A percentile compares a stretch with the other conserved stretches of the same genome.
Conservation (phyloP, 1,140 invertebrate species). For the Drosophila arizonae region DNA sequence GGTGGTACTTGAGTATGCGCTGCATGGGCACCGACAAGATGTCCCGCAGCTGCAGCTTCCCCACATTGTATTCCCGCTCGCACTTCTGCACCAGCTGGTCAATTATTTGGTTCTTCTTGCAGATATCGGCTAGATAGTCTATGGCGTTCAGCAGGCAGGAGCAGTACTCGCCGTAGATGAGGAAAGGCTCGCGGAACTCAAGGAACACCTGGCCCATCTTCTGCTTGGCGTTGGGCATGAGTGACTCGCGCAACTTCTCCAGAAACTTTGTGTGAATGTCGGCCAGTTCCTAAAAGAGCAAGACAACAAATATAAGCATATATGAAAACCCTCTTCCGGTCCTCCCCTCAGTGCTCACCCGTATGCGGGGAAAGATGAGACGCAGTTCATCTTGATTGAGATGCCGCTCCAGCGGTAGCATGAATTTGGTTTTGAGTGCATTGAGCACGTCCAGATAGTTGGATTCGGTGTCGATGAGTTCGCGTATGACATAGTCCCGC, state of each 20-base stretch:
- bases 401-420: conserved; percentile 88
- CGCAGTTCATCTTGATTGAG: conserved; percentile 90
- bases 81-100: conserved; percentile 86
- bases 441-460: conserved; percentile 97
- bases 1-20: conserved; percentile 97
- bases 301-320: neutral
- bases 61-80: conserved; percentile 96
- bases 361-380: conserved; percentile 94
- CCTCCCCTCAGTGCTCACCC: conserved; percentile 84
- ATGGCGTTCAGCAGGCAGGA: conserved; percentile 94
- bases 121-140: conserved; percentile 89
- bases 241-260: conserved; percentile 89
- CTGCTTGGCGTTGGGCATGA: conserved; percentile 83
- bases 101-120: conserved; percentile 84
- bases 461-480: conserved; percentile 97
- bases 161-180: conserved; percentile 98
- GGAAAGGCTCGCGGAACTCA: conserved; percentile 93
- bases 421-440: conserved; percentile 93
- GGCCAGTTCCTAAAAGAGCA: conserved; percentile 87
- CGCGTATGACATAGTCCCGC: conserved; percentile 97
- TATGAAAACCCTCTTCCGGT: neutral
- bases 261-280: conserved; percentile 94
- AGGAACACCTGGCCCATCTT: conserved; percentile 91
- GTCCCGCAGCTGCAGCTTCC: conserved; percentile 96
- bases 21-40: conserved; percentile 99